Percentiles rank a stretch among this genome's conserved stretches.
phyloP scores from a whole-genome alignment of 2,888 invertebrate species.

The Acholoe squamosa region DNA sequence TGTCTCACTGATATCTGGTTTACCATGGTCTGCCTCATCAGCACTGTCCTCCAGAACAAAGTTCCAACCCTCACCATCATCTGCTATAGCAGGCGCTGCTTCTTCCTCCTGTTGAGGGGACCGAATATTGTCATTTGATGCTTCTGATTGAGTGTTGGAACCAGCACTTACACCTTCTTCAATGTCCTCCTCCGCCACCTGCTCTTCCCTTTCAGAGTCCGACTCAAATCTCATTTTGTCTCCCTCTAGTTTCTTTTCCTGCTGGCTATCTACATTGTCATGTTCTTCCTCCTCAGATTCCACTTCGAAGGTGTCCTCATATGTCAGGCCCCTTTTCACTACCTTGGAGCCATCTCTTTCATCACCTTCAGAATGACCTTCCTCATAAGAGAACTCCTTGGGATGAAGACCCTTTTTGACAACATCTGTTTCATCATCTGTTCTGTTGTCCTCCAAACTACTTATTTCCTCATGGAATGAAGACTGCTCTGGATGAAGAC shows the following conservation, averaged over 20 bases:
- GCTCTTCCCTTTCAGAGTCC: neutral
- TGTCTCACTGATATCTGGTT: neutral
- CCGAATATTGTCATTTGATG: too few species aligned
- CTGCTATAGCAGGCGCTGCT: neutral
- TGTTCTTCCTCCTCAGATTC: neutral
- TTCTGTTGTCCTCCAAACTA: neutral
- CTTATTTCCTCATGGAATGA: neutral
- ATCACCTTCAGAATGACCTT: neutral
- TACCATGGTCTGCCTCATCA: conserved; percentile 4
- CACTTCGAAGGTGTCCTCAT: neutral
- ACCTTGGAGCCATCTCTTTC: neutral
- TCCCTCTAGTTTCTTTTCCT: neutral
- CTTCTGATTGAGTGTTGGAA: neutral
- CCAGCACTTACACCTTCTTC: neutral
- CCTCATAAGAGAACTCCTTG: neutral
- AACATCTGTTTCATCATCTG: neutral
- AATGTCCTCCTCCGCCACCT: neutral
- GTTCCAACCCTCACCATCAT: neutral
- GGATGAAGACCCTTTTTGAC: neutral
- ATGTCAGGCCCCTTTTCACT: neutral
- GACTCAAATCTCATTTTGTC: conserved; percentile 13
- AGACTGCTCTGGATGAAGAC: neutral
- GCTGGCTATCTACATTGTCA: neutral
- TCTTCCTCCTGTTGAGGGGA: neutral
- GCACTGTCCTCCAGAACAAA: conserved; percentile 27